These are phyloP conservation scores for Diadegma fenestrale DNA, from an alignment of 2,888 invertebrate genomes.

Conservation along the genomic window DNA sequence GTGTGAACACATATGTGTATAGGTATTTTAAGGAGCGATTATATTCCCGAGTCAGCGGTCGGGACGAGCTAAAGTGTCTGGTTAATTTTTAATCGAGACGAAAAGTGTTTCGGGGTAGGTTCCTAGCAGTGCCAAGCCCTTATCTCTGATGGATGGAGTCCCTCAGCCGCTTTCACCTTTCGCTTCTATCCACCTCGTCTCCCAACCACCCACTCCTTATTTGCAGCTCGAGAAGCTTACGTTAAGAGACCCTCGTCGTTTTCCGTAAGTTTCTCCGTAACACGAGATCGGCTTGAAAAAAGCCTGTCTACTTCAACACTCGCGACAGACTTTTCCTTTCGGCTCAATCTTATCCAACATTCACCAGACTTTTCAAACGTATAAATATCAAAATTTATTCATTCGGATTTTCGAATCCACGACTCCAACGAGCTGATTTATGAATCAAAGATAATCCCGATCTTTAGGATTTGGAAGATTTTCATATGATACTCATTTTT, in stretches of 20 bases:
- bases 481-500: too few species aligned
- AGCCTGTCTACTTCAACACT: neutral
- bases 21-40: constrained; percentile 2
- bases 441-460: neutral
- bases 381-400: constrained; percentile 13
- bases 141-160: constrained; percentile 63
- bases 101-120: constrained; percentile 70
- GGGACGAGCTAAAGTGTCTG: constrained; percentile 71
- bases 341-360: constrained; percentile 21
- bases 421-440: neutral
- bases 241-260: constrained; percentile 30
- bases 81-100: constrained; percentile 75
- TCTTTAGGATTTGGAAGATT: neutral
- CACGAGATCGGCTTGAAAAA: constrained; percentile 32
- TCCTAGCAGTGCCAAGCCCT: constrained; percentile 55
- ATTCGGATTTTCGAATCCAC: neutral
- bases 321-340: constrained; percentile 2
- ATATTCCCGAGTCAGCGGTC: constrained; percentile 58
- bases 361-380: constrained; percentile 12
- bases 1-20: neutral
- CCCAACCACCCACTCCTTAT: neutral
- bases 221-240: constrained; percentile 24
- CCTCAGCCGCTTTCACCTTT: constrained; percentile 40
- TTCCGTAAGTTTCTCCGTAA: constrained; percentile 38
- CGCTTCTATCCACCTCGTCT: neutral